Evolutionary conservation across 2,113 vertebrate genomes (phyloP), one percentile per base, ranked within the genome.

Genomic region (Ranitomeya variabilis): DNA sequence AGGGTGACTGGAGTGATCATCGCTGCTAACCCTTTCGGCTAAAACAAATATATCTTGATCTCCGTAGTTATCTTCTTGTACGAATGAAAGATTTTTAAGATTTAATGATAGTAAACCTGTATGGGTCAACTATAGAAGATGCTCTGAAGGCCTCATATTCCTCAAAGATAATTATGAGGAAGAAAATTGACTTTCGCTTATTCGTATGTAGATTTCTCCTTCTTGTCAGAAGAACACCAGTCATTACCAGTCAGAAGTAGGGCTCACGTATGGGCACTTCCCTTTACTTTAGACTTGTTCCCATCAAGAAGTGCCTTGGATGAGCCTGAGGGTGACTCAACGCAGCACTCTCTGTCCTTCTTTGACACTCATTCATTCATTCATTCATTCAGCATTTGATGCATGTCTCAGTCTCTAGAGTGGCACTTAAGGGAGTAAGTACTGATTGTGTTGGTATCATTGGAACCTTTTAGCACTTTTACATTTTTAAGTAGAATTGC

Each of bases 1-100:
- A 52, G 80, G 54, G 57, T 51, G 80, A 62, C 87, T 80, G 74
- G 55, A 52, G 19, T 52, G 74, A 62, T 77, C 82, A 71, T 54
- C 37, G 21, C 66, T 52, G 52, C 37, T 86, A 79, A 79, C 74
- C 85, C 37, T 66, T 60, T 79, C 37, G 21, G 51, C 59, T 45
- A 51, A 45, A 37, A 78, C 11, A 51, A 60, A 84, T 71, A 67
- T 21, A 69, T 54, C 23, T 6, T 54, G 51, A 84, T 84, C 23
- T 66, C 3, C 6, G 6, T n/a, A 71, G 66, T 18, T 45, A 52
- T 51, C n/a, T 67, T 51, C n/a, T 15, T 5, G 23, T 23, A 71
- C 3, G 64, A 66, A 23, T 54, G 21, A 69, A 52, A n/a, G 7
- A 15, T 37, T 19, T 45, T 16, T 55, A 55, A 60, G 18, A 60